Conservation (phyloP, 2,888 invertebrate species). For the Gandaritis pyraliata region DNA sequence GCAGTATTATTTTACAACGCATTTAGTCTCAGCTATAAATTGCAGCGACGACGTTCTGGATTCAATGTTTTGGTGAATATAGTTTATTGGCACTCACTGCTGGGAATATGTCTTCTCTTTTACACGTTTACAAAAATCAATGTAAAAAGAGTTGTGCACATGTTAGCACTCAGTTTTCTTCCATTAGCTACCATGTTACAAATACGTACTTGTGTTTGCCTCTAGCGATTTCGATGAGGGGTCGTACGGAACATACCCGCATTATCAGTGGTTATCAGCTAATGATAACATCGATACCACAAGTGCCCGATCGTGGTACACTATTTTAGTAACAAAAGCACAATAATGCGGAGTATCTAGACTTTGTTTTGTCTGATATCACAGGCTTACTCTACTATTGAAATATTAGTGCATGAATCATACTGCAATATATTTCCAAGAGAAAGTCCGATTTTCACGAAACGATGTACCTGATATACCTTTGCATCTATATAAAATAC, state of each 20-base stretch:
- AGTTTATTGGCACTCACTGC: no score
- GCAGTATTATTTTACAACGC: no score
- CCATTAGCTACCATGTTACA: slow-evolving; percentile 21
- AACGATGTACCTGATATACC: no score
- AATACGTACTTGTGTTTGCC: slow-evolving; percentile 17
- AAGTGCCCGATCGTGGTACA: slow-evolving; percentile 20
- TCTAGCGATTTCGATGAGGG: slow-evolving; percentile 28
- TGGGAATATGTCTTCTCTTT: no score
- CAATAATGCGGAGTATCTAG: slow-evolving; percentile 8
- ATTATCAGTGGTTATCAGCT: slow-evolving; percentile 35
- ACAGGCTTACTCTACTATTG: background rate
- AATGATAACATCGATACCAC: slow-evolving; percentile 38
- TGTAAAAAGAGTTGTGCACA: background rate
- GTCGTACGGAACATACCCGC: slow-evolving; percentile 29
- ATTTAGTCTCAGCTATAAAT: no score
- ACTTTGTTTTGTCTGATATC: slow-evolving; percentile 1
- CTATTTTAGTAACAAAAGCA: slow-evolving; percentile 22
- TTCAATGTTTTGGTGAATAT: no score
- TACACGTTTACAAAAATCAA: no score
- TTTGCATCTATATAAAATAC: no score
- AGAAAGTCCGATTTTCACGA: no score
- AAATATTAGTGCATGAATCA: no score
- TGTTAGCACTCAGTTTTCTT: slow-evolving; percentile 9
- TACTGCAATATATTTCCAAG: no score
- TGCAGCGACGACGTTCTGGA: no score